These are phyloP conservation scores for Diarsia dahlii DNA, from an alignment of 2,888 invertebrate species.

Conservation along the genomic window DNA sequence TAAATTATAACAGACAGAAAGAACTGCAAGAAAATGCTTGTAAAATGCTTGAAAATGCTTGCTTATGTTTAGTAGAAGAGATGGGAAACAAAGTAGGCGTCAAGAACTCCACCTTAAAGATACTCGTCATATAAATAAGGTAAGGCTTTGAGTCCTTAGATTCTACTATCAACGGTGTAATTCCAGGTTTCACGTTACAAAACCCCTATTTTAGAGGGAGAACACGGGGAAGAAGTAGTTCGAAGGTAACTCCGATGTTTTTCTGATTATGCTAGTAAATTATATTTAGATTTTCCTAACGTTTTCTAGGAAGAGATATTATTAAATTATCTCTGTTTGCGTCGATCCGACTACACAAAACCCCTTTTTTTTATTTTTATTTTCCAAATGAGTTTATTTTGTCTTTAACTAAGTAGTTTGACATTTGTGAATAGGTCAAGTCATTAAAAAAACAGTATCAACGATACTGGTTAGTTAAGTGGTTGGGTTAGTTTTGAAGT, in stretches of 20 bases:
- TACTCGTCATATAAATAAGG: too few species aligned
- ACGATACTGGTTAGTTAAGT: too few species aligned
- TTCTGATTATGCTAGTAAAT: neutral
- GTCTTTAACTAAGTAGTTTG: neutral
- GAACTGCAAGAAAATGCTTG: neutral
- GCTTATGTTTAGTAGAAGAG: neutral
- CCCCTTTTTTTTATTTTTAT: neutral
- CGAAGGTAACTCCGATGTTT: neutral
- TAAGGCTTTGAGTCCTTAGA: neutral
- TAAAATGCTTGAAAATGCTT: too few species aligned
- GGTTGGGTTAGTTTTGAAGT: too few species aligned
- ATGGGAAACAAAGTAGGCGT: neutral
- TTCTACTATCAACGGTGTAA: neutral
- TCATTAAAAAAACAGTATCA: neutral
- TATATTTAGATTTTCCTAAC: neutral
- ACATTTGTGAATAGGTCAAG: neutral
- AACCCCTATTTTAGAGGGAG: neutral
- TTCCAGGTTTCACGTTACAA: neutral
- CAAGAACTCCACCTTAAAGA: neutral
- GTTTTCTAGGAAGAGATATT: neutral
- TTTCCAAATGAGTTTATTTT: neutral
- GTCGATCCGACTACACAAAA: neutral
- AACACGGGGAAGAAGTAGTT: neutral
- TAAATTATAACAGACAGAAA: neutral
- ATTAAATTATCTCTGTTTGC: neutral